Evolutionary conservation across 2,797 vertebrate genomes (phyloP), one percentile per base, ranked within the genome.

Genomic region (Myiotriccus ornatus): DNA sequence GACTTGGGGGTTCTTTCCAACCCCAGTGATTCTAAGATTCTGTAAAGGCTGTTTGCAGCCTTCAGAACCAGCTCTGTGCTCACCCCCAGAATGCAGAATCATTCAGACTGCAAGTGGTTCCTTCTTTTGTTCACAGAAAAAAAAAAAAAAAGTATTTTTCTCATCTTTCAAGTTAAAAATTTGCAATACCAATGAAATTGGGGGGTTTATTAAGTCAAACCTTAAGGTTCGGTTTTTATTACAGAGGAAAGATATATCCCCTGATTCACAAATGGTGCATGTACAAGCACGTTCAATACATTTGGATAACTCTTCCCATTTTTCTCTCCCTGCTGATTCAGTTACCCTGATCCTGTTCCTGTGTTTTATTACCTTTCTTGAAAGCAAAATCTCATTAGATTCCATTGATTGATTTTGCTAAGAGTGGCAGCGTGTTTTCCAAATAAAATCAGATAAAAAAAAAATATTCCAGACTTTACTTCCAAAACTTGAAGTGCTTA

Each of bases 281-380:
- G 34, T 28, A 10, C 2, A 5, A 30, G 57, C 10, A 0, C 55
- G 17, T 80, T 69, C 15, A 25, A 14, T 88, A 12, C 22, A 49
- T 75, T 56, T 68, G 65, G 77, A 64, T 75, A 14, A 14, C 17
- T 32, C 43, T 63, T 84, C 41, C 53, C 30, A 13, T 87, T 80
- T 79, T 90, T 89, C 37, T 81, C 22, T 69, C 75, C 32, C 47
- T 79, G 35, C 59, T 87, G 71, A 70, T 89, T 76, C n/a, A 67
- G n/a, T 79, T 83, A 73, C 11, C 43, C 47, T 47, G 17, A 32
- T 91, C 53, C 32, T 37, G 2, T 73, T 35, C 35, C 82, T 57
- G 63, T 35, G 5, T 60, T 70, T 85, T 56, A 77, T 77, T 83
- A 44, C 30, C 70, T 89, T 74, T 28, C 82, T 85, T 85, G 68